phyloP scores from a whole-genome alignment of 2,888 invertebrate genomes.

The Eledona agricola region DNA sequence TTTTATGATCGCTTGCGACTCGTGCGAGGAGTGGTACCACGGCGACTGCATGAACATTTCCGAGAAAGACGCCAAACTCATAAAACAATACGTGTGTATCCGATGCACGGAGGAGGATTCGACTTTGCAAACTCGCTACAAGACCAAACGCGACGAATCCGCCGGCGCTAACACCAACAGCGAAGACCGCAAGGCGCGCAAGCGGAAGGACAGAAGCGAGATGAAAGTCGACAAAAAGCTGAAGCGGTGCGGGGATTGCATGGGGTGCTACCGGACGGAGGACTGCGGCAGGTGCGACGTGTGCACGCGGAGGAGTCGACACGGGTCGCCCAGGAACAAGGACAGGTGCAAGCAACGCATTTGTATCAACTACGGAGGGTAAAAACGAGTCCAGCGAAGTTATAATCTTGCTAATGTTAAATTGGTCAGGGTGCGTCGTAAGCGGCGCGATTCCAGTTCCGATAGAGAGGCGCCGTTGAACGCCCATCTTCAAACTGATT shows the following conservation, averaged over 20 bases:
- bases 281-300: constrained; percentile 78
- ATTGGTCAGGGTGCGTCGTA: constrained; percentile 49
- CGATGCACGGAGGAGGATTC: constrained; percentile 86
- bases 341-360: constrained; percentile 66
- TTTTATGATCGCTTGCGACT: constrained; percentile 98
- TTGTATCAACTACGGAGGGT: constrained; percentile 62
- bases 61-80: constrained; percentile 90
- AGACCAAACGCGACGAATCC: constrained; percentile 56
- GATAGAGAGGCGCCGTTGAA: constrained; percentile 63
- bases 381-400: constrained; percentile 29
- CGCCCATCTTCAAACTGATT: constrained; percentile 67
- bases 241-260: constrained; percentile 78
- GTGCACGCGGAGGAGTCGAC: constrained; percentile 62
- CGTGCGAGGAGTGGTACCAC: constrained; percentile 99
- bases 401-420: constrained; percentile 55
- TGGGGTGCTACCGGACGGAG: constrained; percentile 74
- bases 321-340: constrained; percentile 51
- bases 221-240: constrained; percentile 61
- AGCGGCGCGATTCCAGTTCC: constrained; percentile 57
- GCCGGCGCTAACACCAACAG: constrained; percentile 37
- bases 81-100: constrained; percentile 92
- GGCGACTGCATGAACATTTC: constrained; percentile 97
- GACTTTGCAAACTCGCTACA: constrained; percentile 70
- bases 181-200: constrained; percentile 54
- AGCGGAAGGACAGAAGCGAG: constrained; percentile 55